phyloP scores from a whole-genome alignment of 2,797 vertebrate species.

The Acrossocheilus wenchowensis region DNA sequence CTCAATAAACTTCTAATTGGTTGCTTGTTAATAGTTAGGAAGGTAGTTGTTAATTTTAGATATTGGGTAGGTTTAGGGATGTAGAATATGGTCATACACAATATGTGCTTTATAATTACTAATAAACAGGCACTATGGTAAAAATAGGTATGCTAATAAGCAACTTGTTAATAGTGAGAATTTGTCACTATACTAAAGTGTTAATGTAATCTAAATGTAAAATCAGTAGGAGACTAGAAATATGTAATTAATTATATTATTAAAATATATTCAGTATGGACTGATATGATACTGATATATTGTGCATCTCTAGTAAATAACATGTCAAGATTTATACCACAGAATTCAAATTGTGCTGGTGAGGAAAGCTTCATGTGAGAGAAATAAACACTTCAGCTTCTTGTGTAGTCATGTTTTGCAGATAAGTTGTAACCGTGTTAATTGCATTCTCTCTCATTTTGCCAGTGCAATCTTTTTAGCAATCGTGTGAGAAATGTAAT shows the following conservation, averaged over 20 bases:
- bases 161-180: too few species aligned
- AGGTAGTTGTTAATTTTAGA: too few species aligned
- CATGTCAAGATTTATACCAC: background rate
- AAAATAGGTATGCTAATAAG: too few species aligned
- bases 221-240: background rate
- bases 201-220: background rate
- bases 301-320: slow-evolving; percentile 4
- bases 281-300: background rate
- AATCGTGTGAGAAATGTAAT: slow-evolving; percentile 50
- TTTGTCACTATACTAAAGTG: too few species aligned
- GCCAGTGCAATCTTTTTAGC: slow-evolving; percentile 52
- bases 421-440: slow-evolving; percentile 53
- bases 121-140: too few species aligned
- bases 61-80: too few species aligned
- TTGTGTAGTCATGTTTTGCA: slow-evolving; percentile 49
- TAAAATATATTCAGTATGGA: background rate
- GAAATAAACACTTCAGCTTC: slow-evolving; percentile 35
- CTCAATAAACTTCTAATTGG: too few species aligned
- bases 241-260: background rate
- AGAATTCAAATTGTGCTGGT: slow-evolving; percentile 17
- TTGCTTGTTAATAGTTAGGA: too few species aligned
- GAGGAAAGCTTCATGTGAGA: slow-evolving; percentile 15
- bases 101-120: too few species aligned
- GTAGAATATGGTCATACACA: too few species aligned
- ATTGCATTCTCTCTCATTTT: slow-evolving; percentile 60